phyloP scores from a whole-genome alignment of 2,888 invertebrate species.

The Pristionchus japonicus region DNA sequence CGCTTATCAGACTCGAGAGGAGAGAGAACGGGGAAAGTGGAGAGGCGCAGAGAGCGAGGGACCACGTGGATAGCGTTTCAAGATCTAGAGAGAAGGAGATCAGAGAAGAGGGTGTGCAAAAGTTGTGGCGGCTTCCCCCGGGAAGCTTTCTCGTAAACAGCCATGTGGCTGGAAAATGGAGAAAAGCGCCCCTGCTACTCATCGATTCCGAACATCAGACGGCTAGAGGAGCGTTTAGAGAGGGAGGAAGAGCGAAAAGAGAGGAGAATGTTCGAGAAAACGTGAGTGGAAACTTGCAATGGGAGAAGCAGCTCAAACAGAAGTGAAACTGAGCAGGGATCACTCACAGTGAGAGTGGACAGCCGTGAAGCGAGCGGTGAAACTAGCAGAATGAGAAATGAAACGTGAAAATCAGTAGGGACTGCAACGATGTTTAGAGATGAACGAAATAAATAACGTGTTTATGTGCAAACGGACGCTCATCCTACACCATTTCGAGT shows the following conservation, averaged over 20 bases:
- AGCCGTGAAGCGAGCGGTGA: neutral
- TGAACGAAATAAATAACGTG: too few species aligned
- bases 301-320: slow-evolving; percentile 22
- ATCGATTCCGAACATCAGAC: slow-evolving; percentile 11
- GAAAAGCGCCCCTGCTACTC: neutral
- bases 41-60: slow-evolving; percentile 11
- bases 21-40: neutral
- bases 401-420: neutral
- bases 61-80: neutral
- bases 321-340: neutral
- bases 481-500: too few species aligned
- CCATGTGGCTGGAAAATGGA: neutral
- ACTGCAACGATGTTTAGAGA: neutral
- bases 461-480: too few species aligned
- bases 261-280: neutral
- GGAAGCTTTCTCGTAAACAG: neutral
- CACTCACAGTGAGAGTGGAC: neutral
- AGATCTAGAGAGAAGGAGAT: slow-evolving; percentile 24
- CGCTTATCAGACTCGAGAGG: neutral
- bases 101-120: neutral
- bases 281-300: neutral
- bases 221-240: neutral
- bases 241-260: neutral
- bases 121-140: neutral
- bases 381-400: neutral